phyloP scores from a whole-genome alignment of 92 coral and sea anemone species.

The Plumapathes pennacea region DNA sequence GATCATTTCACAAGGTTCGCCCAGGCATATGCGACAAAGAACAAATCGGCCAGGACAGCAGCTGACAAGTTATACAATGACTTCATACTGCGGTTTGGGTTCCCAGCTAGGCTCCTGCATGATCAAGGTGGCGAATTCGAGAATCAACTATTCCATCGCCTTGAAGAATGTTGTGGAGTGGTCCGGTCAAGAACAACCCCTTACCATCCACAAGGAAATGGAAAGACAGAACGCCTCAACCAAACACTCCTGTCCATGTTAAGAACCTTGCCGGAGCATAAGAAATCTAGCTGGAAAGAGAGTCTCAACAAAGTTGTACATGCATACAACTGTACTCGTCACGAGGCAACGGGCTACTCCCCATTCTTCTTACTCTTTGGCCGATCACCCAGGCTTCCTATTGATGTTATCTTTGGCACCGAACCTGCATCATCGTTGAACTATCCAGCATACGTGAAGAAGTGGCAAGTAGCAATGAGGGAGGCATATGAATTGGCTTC shows the following conservation, averaged over 20 bases:
- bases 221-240: slow-evolving; percentile 30
- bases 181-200: slow-evolving; percentile 34
- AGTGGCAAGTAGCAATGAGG: slow-evolving; percentile 34
- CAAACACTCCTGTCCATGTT: slow-evolving; percentile 38
- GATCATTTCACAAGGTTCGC: slow-evolving; percentile 23
- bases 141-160: slow-evolving; percentile 25
- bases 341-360: slow-evolving; percentile 41
- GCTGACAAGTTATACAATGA: slow-evolving; percentile 25
- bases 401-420: slow-evolving; percentile 24
- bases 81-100: slow-evolving; percentile 16
- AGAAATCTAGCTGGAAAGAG: slow-evolving; percentile 54
- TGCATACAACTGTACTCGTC: slow-evolving; percentile 47
- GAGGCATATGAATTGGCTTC: slow-evolving; percentile 34
- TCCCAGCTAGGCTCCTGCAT: slow-evolving; percentile 33
- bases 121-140: slow-evolving; percentile 43
- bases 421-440: slow-evolving; percentile 11
- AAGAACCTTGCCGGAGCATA: slow-evolving; percentile 43
- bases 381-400: slow-evolving; percentile 25
- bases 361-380: slow-evolving; percentile 45
- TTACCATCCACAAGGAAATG: slow-evolving; percentile 32
- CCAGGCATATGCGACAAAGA: slow-evolving; percentile 17
- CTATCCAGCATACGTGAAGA: slow-evolving; percentile 22
- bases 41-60: slow-evolving; percentile 30
- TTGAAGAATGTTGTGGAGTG: slow-evolving; percentile 34
- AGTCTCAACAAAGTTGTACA: slow-evolving; percentile 40